Base-by-base conservation (phyloP, 1,140 invertebrate genomes). In the Drosophila arawakana region DNA sequence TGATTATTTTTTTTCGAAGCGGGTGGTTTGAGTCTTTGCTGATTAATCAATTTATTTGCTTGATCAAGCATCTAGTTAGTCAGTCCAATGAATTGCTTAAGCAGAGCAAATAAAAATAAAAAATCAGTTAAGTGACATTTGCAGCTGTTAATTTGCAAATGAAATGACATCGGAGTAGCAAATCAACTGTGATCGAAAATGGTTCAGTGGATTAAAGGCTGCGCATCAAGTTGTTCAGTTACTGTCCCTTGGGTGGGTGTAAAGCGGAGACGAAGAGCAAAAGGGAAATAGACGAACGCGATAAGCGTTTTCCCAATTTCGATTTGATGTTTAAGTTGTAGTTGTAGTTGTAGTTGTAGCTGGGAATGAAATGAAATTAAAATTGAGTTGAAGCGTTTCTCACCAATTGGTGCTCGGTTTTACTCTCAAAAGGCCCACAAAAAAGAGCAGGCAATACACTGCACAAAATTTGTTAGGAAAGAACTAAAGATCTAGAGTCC, bases 81-180 rank as follows among this genome's bases (percentile, higher is more conserved):
- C 7, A 43, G 11, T 57, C 2, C 9, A 15, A 10, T 37, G 10
- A 43, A 21, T 57, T 43, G 54, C 54, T 43, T 43, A 41, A 57
- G 37, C 54, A 21, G 18, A 57, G 54, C 39, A 52, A 52, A 52
- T 5, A 34, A 35, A 52, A 7, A 34, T 1, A 11, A 25, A 39
- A 21, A 21, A 30, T 30, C 11, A 54, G 37, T 43, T 54, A 1
- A 41, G 50, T 37, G 8, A 3, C 7, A 34, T 30, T 43, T 54
- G n/a, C 37, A 35, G 50, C 25, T 43, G 52, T 59, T 73, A 46
- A 73, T 67, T 73, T 59, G 63, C 54, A 59, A 52, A 73, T 60
- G 52, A 52, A 55, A 57, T 55, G 49, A 62, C 30, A 39, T 13
- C 11, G 30, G 18, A 21, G 25, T 25, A 50, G n/a, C 13, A 61